Percentiles rank a stretch among this genome's conserved stretches.
Conservation (phyloP, 2,888 invertebrate genomes). For the Drosophila mulleri region DNA sequence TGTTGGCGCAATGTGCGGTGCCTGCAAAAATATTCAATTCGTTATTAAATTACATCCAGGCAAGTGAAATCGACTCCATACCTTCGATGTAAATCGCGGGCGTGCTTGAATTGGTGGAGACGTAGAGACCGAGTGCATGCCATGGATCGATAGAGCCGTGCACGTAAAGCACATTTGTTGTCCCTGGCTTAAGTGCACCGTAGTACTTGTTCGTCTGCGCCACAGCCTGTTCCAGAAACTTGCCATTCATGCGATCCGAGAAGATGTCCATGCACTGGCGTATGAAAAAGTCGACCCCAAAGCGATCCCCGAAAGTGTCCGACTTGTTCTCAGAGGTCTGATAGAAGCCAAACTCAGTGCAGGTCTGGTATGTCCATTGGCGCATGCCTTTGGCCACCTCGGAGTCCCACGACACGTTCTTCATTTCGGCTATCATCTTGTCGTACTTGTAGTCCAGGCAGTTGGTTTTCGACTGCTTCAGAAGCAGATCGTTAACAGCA, state of each 20-base stretch:
- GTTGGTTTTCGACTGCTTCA: conserved; percentile 88
- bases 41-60: not conserved
- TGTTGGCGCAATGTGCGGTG: conserved; percentile 97
- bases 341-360: conserved; percentile 98
- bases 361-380: conserved; percentile 97
- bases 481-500: conserved; percentile 89
- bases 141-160: conserved; percentile 96
- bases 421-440: conserved; percentile 89
- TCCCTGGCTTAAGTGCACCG: conserved; percentile 90
- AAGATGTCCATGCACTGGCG: conserved; percentile 94
- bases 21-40: conserved; percentile 86
- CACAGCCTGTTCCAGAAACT: conserved; percentile 88
- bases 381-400: conserved; percentile 89
- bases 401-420: conserved; percentile 89
- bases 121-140: conserved; percentile 91
- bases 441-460: conserved; percentile 94
- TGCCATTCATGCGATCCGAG: conserved; percentile 89
- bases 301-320: conserved; percentile 90
- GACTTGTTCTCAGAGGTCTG: conserved; percentile 90
- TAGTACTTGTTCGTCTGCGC: conserved; percentile 92
- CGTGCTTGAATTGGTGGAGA: conserved; percentile 86
- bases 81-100: conserved; percentile 92
- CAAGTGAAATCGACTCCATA: conserved; percentile 72
- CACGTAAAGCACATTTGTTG: conserved; percentile 91
- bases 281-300: conserved; percentile 91